Evolutionary conservation across 2,797 vertebrate genomes (phyloP).

Genomic region (Spea hammondii): DNA sequence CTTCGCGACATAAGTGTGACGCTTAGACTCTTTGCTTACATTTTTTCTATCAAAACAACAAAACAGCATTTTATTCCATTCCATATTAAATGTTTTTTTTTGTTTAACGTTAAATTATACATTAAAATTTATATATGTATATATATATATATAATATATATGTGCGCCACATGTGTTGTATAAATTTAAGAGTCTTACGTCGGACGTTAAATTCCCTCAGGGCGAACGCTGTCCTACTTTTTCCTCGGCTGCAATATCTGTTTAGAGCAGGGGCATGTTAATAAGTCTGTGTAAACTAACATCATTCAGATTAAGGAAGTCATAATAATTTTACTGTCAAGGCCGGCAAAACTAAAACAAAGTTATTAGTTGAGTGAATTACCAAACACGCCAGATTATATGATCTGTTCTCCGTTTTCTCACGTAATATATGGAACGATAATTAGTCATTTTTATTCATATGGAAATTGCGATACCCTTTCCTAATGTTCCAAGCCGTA

Average conservation of each 20-base stretch:
- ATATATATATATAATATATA: too few relatives aligned
- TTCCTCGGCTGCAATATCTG: conserved; percentile 64
- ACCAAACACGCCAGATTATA: conserved; percentile 27
- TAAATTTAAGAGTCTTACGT: conserved; percentile 77
- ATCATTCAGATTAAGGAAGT: conserved; percentile 70
- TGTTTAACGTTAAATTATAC: too few relatives aligned
- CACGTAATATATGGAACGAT: conserved; percentile 28
- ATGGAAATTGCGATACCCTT: conserved; percentile 20
- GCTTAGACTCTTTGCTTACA: neutral
- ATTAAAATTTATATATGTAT: too few relatives aligned
- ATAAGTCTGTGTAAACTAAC: conserved; percentile 66
- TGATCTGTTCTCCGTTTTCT: conserved; percentile 28
- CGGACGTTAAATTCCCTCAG: conserved; percentile 72
- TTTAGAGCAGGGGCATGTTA: conserved; percentile 66
- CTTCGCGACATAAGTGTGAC: too few relatives aligned
- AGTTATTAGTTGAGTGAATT: conserved; percentile 46
- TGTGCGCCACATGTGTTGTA: conserved; percentile 67
- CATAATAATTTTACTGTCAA: conserved; percentile 58
- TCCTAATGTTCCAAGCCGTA: neutral
- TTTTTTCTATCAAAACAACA: conserved; percentile 2
- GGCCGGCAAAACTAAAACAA: conserved; percentile 17
- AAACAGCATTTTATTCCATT: neutral
- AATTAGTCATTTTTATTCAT: conserved; percentile 49
- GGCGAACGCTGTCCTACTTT: conserved; percentile 75
- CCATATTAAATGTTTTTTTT: conserved; percentile 23